Evolutionary conservation across 1,140 invertebrate species (phyloP).

Genomic region (Brevipalpus yothersi): DNA sequence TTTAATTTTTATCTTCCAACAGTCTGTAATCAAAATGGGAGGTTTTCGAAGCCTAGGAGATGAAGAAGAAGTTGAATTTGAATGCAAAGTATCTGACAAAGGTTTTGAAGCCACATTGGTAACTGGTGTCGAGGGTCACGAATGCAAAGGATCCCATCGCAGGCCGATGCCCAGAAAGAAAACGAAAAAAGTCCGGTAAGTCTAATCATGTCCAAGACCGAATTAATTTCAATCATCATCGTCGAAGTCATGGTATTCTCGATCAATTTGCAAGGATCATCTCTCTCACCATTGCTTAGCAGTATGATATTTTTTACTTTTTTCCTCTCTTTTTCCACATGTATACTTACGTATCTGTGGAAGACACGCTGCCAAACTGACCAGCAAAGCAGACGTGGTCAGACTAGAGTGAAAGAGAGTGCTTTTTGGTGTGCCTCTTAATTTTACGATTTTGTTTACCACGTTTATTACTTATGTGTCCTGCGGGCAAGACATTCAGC

Average conservation of each 20-base stretch:
- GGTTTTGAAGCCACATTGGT: slow-evolving; percentile 59
- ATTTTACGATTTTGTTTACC: too few species aligned
- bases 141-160: slow-evolving; percentile 51
- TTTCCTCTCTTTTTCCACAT: too few species aligned
- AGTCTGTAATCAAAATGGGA: slow-evolving; percentile 66
- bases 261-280: neutral
- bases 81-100: slow-evolving; percentile 51
- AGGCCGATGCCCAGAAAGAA: slow-evolving; percentile 46
- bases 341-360: too few species aligned
- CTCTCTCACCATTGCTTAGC: neutral
- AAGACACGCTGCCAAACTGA: neutral
- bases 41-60: slow-evolving; percentile 64
- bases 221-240: neutral
- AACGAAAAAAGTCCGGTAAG: slow-evolving; percentile 50
- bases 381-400: neutral
- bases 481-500: too few species aligned
- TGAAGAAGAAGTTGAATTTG: slow-evolving; percentile 61
- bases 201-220: neutral
- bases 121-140: slow-evolving; percentile 39
- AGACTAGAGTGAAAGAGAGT: neutral
- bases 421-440: too few species aligned
- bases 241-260: neutral
- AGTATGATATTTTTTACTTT: neutral
- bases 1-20: slow-evolving; percentile 6
- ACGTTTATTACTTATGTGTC: too few species aligned